A percentile compares a stretch with the other conserved stretches of the same genome.
Evolutionary conservation across 2,797 vertebrate species (phyloP).

Genomic region (Enteromius argenteus): DNA sequence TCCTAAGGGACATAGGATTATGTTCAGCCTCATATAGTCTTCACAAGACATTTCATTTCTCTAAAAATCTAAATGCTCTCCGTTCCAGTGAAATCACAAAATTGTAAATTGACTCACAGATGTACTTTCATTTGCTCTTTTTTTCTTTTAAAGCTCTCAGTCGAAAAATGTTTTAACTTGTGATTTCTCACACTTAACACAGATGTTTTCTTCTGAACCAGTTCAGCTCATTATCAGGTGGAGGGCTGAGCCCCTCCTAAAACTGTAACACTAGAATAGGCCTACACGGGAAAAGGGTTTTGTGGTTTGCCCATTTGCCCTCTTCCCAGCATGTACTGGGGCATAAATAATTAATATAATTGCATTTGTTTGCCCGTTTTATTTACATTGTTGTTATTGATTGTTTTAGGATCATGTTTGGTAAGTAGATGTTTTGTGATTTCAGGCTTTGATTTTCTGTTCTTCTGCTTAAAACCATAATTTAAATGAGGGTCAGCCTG

Average conservation of each 20-base stretch:
- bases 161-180: neutral
- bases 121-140: neutral
- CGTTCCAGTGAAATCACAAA: neutral
- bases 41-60: neutral
- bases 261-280: conserved; percentile 25
- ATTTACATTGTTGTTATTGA: conserved; percentile 34
- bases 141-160: neutral
- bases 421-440: conserved; percentile 19
- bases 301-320: conserved; percentile 36
- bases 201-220: neutral
- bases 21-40: neutral
- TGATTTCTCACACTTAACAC: conserved; percentile 5
- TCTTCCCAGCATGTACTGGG: conserved; percentile 22
- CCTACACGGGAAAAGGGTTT: conserved; percentile 18
- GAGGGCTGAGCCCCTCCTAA: conserved; percentile 4
- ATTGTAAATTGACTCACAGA: neutral
- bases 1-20: neutral
- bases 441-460: neutral
- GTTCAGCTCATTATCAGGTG: neutral
- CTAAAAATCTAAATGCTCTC: conserved; percentile 1
- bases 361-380: conserved; percentile 23
- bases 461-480: neutral
- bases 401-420: conserved; percentile 4
- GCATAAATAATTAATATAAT: conserved; percentile 34
- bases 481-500: neutral